Conservation (phyloP, 2,113 vertebrate genomes). For the Garra rufa region DNA sequence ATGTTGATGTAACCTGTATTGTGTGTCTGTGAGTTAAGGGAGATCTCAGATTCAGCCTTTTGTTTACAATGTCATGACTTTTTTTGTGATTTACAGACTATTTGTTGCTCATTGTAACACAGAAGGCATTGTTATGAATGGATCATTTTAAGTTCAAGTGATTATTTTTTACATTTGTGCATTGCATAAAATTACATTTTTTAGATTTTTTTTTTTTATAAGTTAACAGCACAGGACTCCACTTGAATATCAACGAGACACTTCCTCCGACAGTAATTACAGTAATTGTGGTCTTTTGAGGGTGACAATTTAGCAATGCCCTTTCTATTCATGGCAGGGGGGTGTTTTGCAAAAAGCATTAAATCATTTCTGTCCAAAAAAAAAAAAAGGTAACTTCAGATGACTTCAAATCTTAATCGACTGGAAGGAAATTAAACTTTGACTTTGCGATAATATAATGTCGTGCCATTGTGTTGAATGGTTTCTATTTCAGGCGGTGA, state of each 20-base stretch:
- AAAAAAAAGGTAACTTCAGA: slow-evolving; percentile 17
- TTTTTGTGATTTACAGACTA: neutral
- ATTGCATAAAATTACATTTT: neutral
- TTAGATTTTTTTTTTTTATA: neutral
- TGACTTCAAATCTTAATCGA: neutral
- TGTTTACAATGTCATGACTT: slow-evolving; percentile 13
- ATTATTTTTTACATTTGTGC: neutral
- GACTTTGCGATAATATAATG: neutral
- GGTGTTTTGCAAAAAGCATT: neutral
- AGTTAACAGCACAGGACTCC: neutral
- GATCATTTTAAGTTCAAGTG: neutral
- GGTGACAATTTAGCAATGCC: slow-evolving; percentile 21
- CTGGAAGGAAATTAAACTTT: slow-evolving; percentile 3
- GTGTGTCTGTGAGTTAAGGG: neutral
- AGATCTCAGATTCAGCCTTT: slow-evolving; percentile 16
- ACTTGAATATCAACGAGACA: neutral
- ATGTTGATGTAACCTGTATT: neutral
- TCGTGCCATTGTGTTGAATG: neutral
- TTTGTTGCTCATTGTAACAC: neutral
- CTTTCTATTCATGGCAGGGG: slow-evolving; percentile 1
- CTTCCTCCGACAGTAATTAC: slow-evolving; percentile 11
- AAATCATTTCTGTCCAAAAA: neutral
- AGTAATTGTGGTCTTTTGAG: slow-evolving; percentile 21
- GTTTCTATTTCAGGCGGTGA: neutral
- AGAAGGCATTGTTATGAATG: slow-evolving; percentile 9